A percentile compares a stretch with the other conserved stretches of the same genome.
Evolutionary conservation across 2,113 vertebrate genomes (phyloP).

Genomic region (Glaucomys volans): DNA sequence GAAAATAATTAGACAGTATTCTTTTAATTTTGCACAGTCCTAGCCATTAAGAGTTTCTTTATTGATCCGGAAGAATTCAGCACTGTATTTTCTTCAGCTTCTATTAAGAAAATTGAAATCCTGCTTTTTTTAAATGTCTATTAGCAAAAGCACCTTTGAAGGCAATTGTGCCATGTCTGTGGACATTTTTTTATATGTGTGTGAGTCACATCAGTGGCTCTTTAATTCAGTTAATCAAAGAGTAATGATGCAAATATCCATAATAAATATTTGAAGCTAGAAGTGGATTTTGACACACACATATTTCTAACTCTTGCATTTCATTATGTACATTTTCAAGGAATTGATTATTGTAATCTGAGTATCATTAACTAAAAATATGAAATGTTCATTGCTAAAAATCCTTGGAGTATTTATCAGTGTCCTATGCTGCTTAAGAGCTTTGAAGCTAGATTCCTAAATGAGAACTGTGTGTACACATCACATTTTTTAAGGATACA

Average conservation of each 20-base stretch:
- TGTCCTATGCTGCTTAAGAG: not conserved
- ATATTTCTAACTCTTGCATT: conserved; percentile 57
- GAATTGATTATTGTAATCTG: conserved; percentile 59
- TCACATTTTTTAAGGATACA: not conserved
- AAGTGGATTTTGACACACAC: conserved; percentile 50
- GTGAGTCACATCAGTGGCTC: not conserved
- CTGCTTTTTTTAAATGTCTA: not conserved
- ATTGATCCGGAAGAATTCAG: conserved; percentile 57
- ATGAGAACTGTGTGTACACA: not conserved
- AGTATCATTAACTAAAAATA: conserved; percentile 57
- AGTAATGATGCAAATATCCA: conserved; percentile 40
- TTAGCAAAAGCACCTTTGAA: conserved; percentile 56
- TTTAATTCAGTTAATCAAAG: conserved; percentile 35
- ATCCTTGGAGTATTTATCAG: not conserved
- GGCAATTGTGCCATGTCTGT: not conserved
- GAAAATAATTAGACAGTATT: conserved; percentile 56
- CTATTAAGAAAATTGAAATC: conserved; percentile 58
- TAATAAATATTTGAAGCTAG: conserved; percentile 59
- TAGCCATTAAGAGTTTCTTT: conserved; percentile 39
- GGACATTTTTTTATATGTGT: not conserved
- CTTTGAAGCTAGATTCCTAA: not conserved
- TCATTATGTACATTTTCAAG: conserved; percentile 58
- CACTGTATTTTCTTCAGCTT: conserved; percentile 51
- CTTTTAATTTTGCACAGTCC: conserved; percentile 24
- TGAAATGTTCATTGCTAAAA: conserved; percentile 66